phyloP scores from a whole-genome alignment of 2,888 invertebrate species.

The Apodemia mormo region DNA sequence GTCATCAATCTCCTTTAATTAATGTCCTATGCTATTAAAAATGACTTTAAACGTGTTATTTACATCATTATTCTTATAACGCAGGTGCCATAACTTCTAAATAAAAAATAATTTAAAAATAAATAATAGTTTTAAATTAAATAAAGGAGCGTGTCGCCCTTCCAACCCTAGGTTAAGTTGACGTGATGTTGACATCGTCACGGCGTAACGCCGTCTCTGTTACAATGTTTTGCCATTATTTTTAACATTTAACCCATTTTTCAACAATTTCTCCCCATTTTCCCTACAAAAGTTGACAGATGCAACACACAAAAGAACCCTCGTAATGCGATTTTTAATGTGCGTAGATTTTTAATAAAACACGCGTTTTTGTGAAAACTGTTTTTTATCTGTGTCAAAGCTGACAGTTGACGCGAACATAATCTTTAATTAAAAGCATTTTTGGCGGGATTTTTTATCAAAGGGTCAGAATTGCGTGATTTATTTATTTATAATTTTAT shows the following conservation, averaged over 20 bases:
- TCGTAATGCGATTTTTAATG: constrained; percentile 68
- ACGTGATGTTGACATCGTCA: constrained; percentile 45
- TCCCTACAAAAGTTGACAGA: constrained; percentile 67
- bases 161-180: constrained; percentile 52
- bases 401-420: constrained; percentile 80
- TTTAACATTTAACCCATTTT: constrained; percentile 78
- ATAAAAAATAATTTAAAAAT: constrained; percentile 10
- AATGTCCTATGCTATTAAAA: no score
- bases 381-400: constrained; percentile 68
- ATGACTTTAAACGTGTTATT: no score
- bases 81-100: no score
- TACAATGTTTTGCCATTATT: constrained; percentile 62
- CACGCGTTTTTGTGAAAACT: constrained; percentile 51
- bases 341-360: constrained; percentile 63
- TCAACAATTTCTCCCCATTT: constrained; percentile 70
- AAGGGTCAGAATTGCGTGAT: constrained; percentile 52
- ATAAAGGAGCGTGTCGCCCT: constrained; percentile 48
- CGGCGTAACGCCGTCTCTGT: constrained; percentile 50
- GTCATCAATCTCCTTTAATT: no score
- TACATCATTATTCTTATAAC: no score
- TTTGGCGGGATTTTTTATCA: constrained; percentile 56
- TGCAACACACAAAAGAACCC: constrained; percentile 62
- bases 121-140: constrained; percentile 27
- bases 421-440: constrained; percentile 80
- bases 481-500: constrained; percentile 66